Evolutionary conservation across 2,888 invertebrate species (phyloP).

Genomic region (Danaus chrysippus): DNA sequence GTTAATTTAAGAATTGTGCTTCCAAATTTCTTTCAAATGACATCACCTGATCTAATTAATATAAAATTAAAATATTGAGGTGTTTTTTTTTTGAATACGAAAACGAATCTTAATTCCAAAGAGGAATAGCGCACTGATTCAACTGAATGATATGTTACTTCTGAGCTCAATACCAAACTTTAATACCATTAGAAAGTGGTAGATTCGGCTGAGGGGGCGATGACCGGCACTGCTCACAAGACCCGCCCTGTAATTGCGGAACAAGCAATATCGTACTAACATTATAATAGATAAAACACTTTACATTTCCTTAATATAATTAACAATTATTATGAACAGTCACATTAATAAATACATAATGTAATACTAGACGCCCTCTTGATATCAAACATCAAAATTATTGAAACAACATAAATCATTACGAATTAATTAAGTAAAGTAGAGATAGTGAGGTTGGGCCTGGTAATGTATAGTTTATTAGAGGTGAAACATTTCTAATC

Average conservation of each 20-base stretch:
- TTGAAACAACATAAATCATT: too few species aligned
- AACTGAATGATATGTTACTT: slow-evolving; percentile 40
- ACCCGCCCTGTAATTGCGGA: slow-evolving; percentile 58
- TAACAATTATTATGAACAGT: not conserved
- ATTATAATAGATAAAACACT: slow-evolving; percentile 41
- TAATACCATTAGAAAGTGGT: slow-evolving; percentile 73
- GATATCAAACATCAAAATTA: too few species aligned
- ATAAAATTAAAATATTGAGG: not conserved
- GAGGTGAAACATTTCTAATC: slow-evolving; percentile 12
- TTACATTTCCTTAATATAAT: slow-evolving; percentile 23
- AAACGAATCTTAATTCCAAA: not conserved
- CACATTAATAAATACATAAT: too few species aligned
- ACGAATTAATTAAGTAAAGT: slow-evolving; percentile 9
- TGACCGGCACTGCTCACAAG: slow-evolving; percentile 59
- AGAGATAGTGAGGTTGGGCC: not conserved
- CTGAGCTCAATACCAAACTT: slow-evolving; percentile 49
- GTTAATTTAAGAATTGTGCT: too few species aligned
- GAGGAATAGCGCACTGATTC: slow-evolving; percentile 47
- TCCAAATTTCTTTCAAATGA: too few species aligned
- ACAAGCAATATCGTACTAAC: slow-evolving; percentile 45
- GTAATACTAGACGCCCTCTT: too few species aligned
- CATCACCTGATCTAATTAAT: too few species aligned
- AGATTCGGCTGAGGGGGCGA: slow-evolving; percentile 61
- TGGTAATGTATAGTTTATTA: not conserved
- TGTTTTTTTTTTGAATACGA: not conserved